phyloP scores from a whole-genome alignment of 2,888 invertebrate species.

The Aricia artaxerxes region DNA sequence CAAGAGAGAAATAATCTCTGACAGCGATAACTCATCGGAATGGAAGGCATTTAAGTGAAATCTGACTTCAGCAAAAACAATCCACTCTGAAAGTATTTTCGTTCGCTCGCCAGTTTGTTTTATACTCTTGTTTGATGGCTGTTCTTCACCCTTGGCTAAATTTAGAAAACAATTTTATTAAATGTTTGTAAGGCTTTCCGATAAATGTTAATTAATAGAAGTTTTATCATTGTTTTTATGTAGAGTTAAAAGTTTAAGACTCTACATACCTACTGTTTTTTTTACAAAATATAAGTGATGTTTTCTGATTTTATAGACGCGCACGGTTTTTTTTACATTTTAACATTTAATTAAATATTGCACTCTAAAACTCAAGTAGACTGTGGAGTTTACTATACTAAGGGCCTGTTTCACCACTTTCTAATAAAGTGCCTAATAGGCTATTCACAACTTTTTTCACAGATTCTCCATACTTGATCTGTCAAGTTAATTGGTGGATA shows the following conservation, averaged over 20 bases:
- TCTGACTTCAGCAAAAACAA: slow-evolving; percentile 8
- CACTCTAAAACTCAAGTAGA: no score
- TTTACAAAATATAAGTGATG: no score
- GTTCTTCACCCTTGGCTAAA: slow-evolving; percentile 4
- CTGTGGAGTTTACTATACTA: no score
- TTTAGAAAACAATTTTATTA: neutral
- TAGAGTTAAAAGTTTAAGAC: neutral
- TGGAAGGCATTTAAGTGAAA: neutral
- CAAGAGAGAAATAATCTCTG: slow-evolving; percentile 14
- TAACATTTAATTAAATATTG: no score
- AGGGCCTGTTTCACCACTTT: no score
- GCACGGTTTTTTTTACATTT: neutral
- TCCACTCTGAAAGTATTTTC: slow-evolving; percentile 22
- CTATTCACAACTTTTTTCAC: no score
- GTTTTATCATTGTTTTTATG: neutral
- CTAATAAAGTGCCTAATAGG: no score
- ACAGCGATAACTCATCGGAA: slow-evolving; percentile 5
- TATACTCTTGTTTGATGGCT: slow-evolving; percentile 1
- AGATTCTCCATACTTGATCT: no score
- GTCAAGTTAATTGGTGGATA: no score
- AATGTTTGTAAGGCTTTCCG: neutral
- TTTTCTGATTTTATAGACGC: no score
- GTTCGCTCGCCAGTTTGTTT: slow-evolving; percentile 7
- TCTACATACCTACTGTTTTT: neutral
- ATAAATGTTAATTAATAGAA: neutral